Evolutionary conservation across 2,113 vertebrate genomes (phyloP), one percentile per base, ranked within the genome.

Genomic region (Plectropomus leopardus): DNA sequence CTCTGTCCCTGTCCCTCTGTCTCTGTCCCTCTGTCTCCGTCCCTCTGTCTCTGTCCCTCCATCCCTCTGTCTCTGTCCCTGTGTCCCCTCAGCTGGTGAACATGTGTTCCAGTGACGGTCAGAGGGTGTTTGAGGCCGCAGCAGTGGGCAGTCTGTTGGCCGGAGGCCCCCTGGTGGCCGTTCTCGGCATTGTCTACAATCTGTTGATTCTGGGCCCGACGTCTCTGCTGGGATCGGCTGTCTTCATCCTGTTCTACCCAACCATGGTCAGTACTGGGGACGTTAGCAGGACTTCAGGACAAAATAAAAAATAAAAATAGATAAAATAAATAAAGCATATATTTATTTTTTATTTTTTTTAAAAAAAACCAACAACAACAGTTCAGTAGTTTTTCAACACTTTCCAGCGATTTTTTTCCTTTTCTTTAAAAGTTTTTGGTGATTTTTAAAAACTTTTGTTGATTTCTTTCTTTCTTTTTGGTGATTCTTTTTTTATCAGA

Each of bases 231-330:
- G 97, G 97, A 78, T 98, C 97, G 3, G 96, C 97, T 19, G 94
- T 98, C 55, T 98, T 98, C 88, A 96, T 98, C 81, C 96, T 98
- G 51, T 98, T 98, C 92, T 98, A 98, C 66, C 97, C 97, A 24
- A 93, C 96, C 19, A 97, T 98, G 97, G 97, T 98, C 89, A 96
- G 96, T 75, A 11, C 36, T 40, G n/a, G n/a, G n/a, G n/a, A n/a
- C n/a, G n/a, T n/a, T n/a, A n/a, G n/a, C n/a, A n/a, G n/a, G n/a
- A n/a, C n/a, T n/a, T n/a, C n/a, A n/a, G n/a, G n/a, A n/a, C n/a
- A n/a, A n/a, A n/a, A n/a, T n/a, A n/a, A n/a, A n/a, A n/a, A n/a
- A n/a, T n/a, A n/a, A n/a, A n/a, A n/a, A n/a, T n/a, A n/a, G n/a
- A n/a, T n/a, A n/a, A n/a, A n/a, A n/a, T n/a, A n/a, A n/a, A n/a